Evolutionary conservation across 2,113 vertebrate species (phyloP).

Genomic region (Pithys albifrons): DNA sequence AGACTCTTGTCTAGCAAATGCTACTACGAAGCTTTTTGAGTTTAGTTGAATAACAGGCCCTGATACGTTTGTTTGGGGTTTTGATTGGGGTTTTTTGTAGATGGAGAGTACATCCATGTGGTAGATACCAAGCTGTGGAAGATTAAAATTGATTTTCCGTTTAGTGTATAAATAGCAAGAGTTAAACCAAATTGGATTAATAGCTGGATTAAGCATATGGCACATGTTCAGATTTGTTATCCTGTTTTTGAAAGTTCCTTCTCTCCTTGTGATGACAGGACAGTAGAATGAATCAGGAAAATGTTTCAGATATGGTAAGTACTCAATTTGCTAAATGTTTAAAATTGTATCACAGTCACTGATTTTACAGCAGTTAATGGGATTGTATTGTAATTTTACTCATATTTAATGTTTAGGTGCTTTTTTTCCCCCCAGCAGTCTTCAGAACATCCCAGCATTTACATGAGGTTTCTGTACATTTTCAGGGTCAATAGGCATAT

Average conservation of each 20-base stretch:
- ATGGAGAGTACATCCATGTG: constrained; percentile 42
- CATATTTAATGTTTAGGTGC: background rate
- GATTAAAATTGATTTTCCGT: constrained; percentile 44
- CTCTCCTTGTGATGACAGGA: constrained; percentile 2
- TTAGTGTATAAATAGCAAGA: constrained; percentile 53
- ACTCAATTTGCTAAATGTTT: background rate
- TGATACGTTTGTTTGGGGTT: background rate
- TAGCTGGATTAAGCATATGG: constrained; percentile 53
- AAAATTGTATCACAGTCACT: background rate
- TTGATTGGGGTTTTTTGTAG: background rate
- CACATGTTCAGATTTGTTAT: constrained; percentile 35
- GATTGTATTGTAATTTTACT: background rate
- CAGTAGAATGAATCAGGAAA: constrained; percentile 8
- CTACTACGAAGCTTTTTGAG: background rate
- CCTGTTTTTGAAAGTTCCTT: constrained; percentile 7
- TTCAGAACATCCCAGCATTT: background rate
- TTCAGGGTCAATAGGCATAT: background rate
- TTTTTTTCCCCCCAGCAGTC: background rate
- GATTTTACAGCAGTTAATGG: background rate
- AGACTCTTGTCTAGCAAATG: constrained; percentile 42
- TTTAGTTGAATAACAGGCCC: constrained; percentile 17
- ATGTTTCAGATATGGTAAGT: background rate
- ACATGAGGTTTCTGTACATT: background rate
- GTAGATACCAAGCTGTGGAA: constrained; percentile 52
- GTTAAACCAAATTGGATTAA: constrained; percentile 51